Base-by-base conservation (phyloP, 64 coral and sea anemone genomes). In the Actinia equina region DNA sequence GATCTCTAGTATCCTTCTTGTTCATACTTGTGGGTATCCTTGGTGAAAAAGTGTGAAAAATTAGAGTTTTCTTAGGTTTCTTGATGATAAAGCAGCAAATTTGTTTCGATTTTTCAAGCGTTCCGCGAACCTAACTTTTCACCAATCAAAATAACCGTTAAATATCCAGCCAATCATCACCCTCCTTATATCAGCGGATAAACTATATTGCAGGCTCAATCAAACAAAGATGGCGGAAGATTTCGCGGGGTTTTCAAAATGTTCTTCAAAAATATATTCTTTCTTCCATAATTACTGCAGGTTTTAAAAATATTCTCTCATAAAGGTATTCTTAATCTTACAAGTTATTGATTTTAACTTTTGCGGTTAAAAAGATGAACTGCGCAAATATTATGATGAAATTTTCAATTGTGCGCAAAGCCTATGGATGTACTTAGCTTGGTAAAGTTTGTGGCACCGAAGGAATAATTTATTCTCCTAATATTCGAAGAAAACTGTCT, bases 121-220 rank as follows among this genome's bases (percentile, higher is more conserved):
- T 85, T 89, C 87, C 92, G 92, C 92, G 87, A 88, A 89, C 79
- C 61, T 14, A 41, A 58, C 65, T 82, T 56, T 83, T 92, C 91
- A 51, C 91, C 91, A 92, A 92, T 92, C 86, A 89, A 93, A 86
- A 85, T 88, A 90, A 94, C 88, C 83, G 92, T 87, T 64, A 44
- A 43, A 59, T 42, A 71, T 67, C 82, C 82, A 63, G 45, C 88
- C 92, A 94, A 94, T 94, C 92, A 94, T 25, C 26, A 61, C 43
- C 37, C 65, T 87, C 53, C 15, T 15, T 44, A 52, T 83, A 76
- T 94, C 88, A 94, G 92, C 88, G 92, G 88, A 9, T 79, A 41
- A 12, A 5, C 23, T 20, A 20, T 37, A 87, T 13, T 85, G 84
- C 79, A 44, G 92, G 85, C 92, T 86, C 92, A 4, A 82, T 17